Base-by-base conservation (phyloP, 2,888 invertebrate genomes). In the Caenorhabditis zanzibari region DNA sequence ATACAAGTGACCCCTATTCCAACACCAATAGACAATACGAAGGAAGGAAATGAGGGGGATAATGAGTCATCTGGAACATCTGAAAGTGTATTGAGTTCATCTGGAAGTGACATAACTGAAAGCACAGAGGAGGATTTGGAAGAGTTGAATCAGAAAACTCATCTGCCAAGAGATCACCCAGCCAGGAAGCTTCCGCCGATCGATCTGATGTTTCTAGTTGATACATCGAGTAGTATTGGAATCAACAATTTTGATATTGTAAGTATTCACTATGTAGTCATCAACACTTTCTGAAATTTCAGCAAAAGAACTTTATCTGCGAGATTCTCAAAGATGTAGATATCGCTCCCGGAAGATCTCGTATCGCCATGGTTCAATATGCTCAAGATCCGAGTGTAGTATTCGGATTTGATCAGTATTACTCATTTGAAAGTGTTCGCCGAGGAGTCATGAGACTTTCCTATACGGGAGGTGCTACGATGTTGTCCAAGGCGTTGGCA, bases 391-490 rank as follows among this genome's bases (percentile, higher is more conserved):
- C 92, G 0, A 82, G 80, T n/a, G 89, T 91, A 10, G 90, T 89
- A 28, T 92, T 92, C 61, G 88, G 88, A 14, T 92, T 91, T 68
- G 90, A 91, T 63, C 86, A 86, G 59, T 92, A 88, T 75, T 91
- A 90, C 68, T 87, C 88, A 4, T 79, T 76, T 24, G 71, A 82
- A 26, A 83, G 86, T 56, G 87, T 91, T 16, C 81, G 86, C 68
- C 81, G 90, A 38, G 91, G 91, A 2, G 81, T 92, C 0, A 75
- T 88, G 64, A 80, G 90, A 61, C 88, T 91, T 75, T 89, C 90
- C 1, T 92, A 91, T 79, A 84, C 88, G 24, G 92, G 92, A n/a
- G 90, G 91, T 3, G 82, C 91, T 5, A 91, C 92, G 3, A 90
- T 88, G 82, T 82, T 92, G 4, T 90, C 90, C 2, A 91, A 91